phyloP scores from a whole-genome alignment of 2,113 vertebrate genomes.

The Greenwoodochromis staneri region DNA sequence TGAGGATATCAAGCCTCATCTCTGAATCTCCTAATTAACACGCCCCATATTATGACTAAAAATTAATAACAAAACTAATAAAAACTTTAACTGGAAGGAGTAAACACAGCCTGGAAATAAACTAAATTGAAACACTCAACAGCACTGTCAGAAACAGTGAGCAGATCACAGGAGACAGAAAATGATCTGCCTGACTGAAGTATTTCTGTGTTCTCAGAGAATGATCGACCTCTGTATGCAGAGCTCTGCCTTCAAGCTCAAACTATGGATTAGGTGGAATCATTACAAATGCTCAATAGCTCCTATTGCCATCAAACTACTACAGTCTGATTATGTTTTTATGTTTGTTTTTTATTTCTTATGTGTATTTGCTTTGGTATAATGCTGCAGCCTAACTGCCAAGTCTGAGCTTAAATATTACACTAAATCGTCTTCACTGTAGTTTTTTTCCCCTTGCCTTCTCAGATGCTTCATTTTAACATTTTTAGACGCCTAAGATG shows the following conservation, averaged over 20 bases:
- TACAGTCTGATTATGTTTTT: neutral
- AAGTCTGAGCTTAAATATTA: neutral
- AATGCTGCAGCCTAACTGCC: neutral
- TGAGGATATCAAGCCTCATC: neutral
- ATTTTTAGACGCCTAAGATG: neutral
- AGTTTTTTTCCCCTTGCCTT: neutral
- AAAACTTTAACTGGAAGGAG: accelerated
- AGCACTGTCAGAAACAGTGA: neutral
- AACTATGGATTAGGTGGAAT: neutral
- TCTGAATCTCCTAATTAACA: neutral
- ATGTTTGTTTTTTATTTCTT: neutral
- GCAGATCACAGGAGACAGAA: neutral
- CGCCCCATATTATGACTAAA: accelerated
- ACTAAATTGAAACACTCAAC: neutral
- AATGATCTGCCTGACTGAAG: neutral
- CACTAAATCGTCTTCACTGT: neutral
- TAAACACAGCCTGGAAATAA: neutral
- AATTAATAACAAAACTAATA: neutral
- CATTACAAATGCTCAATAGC: neutral
- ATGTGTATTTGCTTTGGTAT: neutral
- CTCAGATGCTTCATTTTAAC: neutral
- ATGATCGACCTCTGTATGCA: neutral
- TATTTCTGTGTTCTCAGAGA: neutral
- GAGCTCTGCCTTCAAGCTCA: neutral
- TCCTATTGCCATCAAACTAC: neutral